Base-by-base conservation (phyloP, 2,113 vertebrate genomes). In the Eleginops maclovinus region DNA sequence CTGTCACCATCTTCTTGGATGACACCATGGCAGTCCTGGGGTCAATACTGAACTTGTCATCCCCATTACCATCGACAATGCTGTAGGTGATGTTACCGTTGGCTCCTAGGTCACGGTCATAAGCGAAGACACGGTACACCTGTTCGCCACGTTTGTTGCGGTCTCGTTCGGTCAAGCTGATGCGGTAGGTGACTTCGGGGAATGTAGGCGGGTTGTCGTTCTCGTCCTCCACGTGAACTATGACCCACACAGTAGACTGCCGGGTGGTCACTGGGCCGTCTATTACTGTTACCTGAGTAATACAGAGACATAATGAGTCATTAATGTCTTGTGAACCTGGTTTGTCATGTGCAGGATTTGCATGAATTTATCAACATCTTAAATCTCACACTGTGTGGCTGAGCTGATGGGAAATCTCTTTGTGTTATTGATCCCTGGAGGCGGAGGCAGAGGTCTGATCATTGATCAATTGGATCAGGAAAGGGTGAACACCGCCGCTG, bases 151-250 rank as follows among this genome's bases (percentile, higher is more conserved):
- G 95, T 77, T 97, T 98, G 92, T 96, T 98, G 7, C 97, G 95
- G 84, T 98, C 97, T 24, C 98, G 94, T 67, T 99, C 98, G 0
- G 96, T 97, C 79, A 99, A 84, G 78, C 96, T 96, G 93, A 99
- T 94, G 86, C 97, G 96, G 84, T 99, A 99, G 50, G 95, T 94
- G 50, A 96, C 96, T 84, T 99, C 96, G 0, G 96, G 96, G 85
- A 99, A 99, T 84, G 96, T 95, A 0, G 98, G 98, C 0, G 95
- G 95, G 91, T 99, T 99, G 90, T 99, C 98, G 21, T 99, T 99
- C 91, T 99, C 96, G 79, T 99, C 98, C 56, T 96, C 90, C 31
- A 99, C 93, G 73, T 97, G 96, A 28, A 99, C 96, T 60, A 98
- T 96, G 71, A 99, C 96, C 97, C 97, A 99, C 26, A 97, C 96